Evolutionary conservation across 1,140 invertebrate genomes (phyloP).

Genomic region (Riptortus pedestris): DNA sequence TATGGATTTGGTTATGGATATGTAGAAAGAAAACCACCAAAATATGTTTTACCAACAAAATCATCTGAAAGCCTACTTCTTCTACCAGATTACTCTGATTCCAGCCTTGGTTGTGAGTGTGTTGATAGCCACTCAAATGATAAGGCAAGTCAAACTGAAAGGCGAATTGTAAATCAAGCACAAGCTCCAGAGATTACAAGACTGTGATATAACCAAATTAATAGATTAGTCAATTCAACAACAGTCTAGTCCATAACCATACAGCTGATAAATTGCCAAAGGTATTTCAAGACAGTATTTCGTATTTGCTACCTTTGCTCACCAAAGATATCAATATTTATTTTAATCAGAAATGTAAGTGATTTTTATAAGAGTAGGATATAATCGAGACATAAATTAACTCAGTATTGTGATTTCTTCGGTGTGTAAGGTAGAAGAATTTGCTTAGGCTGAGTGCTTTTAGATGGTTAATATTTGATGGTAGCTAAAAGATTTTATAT

Average conservation of each 20-base stretch:
- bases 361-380: too few species aligned
- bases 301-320: neutral
- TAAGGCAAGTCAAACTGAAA: conserved; percentile 41
- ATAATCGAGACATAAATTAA: too few species aligned
- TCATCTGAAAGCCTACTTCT: conserved; percentile 65
- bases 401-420: too few species aligned
- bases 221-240: conserved; percentile 25
- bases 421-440: too few species aligned
- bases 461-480: too few species aligned
- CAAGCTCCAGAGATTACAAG: conserved; percentile 39
- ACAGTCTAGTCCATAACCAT: conserved; percentile 23
- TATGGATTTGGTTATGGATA: conserved; percentile 74
- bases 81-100: conserved; percentile 49
- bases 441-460: too few species aligned
- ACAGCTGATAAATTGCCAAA: conserved; percentile 13
- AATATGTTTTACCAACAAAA: conserved; percentile 53
- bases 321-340: conserved; percentile 6
- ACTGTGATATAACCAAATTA: conserved; percentile 34
- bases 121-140: conserved; percentile 40
- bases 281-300: conserved; percentile 4
- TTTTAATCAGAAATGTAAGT: too few species aligned
- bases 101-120: conserved; percentile 55
- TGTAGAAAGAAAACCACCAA: conserved; percentile 30
- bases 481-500: too few species aligned
- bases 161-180: conserved; percentile 35